phyloP scores from a whole-genome alignment of 2,797 vertebrate genomes.

The Paedocypris micromegethes region DNA sequence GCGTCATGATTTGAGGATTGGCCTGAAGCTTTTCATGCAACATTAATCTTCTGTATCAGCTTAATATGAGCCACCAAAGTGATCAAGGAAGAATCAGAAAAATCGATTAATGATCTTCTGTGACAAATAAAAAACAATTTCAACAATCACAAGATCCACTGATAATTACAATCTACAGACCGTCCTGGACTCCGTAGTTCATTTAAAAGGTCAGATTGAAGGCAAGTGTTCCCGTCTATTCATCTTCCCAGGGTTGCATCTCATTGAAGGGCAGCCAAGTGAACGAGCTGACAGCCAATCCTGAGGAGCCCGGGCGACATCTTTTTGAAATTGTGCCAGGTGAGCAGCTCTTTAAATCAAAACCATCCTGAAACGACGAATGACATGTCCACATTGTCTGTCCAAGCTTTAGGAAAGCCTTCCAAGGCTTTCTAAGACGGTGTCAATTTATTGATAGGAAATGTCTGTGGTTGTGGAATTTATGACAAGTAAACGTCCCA shows the following conservation, averaged over 20 bases:
- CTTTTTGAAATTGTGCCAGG: constrained; percentile 89
- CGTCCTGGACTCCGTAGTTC: not conserved
- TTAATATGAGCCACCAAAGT: too few species aligned
- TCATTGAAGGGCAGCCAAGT: constrained; percentile 84
- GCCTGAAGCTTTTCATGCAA: too few species aligned
- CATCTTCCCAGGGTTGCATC: constrained; percentile 78
- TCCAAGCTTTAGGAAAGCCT: not conserved
- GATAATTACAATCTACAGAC: too few species aligned
- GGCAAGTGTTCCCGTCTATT: not conserved
- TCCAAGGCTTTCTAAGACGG: not conserved
- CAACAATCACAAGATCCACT: too few species aligned
- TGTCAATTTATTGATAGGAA: constrained; percentile 50
- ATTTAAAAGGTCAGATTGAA: not conserved
- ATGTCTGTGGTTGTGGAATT: constrained; percentile 59
- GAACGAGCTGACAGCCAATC: constrained; percentile 78
- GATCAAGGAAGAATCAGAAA: too few species aligned
- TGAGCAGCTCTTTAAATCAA: constrained; percentile 53
- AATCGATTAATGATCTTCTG: too few species aligned
- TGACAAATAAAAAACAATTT: too few species aligned
- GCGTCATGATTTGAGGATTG: not conserved
- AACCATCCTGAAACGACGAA: not conserved
- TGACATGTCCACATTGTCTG: not conserved
- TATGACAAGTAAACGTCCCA: constrained; percentile 63
- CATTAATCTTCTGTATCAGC: too few species aligned
- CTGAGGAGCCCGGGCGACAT: constrained; percentile 84